Evolutionary conservation across 2,797 vertebrate genomes (phyloP), one percentile per base, ranked within the genome.

Genomic region (Intellagama lesueurii): DNA sequence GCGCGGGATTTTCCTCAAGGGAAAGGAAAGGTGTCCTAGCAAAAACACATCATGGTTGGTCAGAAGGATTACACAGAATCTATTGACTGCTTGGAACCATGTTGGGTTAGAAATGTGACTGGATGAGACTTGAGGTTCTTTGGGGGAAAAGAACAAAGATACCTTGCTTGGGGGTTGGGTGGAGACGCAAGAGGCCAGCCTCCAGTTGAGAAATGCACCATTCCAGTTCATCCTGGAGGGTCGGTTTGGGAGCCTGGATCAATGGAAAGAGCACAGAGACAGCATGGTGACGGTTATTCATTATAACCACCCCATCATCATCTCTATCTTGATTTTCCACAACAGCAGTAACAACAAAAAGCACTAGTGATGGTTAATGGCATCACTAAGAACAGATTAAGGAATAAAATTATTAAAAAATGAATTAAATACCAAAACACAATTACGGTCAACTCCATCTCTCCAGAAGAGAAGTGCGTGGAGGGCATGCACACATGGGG

Each of bases 181-280:
- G 90, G 76, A 94, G 76, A 22, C 0, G 35, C 73, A 91, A 28
- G 2, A 94, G 91, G 32, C 88, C 91, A 5, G 89, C 90, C 86
- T 96, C 94, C 90, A 96, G 89, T 24, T 96, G 94, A 0, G 4
- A 91, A 81, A 95, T 66, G 47, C 95, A 96, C 91, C 92, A 89
- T 77, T 95, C 88, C 93, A 96, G 90, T 85, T 96, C 92, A 89
- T 94, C 94, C 79, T 91, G 89, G 89, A 91, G 94, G 0, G 83
- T 88, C 56, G 26, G 89, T 0, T 87, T 88, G 12, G 92, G 86
- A 92, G 60, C 90, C 96, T 94, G 86, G 52, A 69, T 60, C n/a
- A 86, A 69, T 0, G 0, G 7, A 26, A 79, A n/a, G 28, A 89
- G 84, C 4, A 78, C 35, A 90, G 32, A 69, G 35, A 44, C 35